These are phyloP conservation scores for Stylophora pistillata DNA, from an alignment of 64 coral and sea anemone species.

Conservation along the genomic window DNA sequence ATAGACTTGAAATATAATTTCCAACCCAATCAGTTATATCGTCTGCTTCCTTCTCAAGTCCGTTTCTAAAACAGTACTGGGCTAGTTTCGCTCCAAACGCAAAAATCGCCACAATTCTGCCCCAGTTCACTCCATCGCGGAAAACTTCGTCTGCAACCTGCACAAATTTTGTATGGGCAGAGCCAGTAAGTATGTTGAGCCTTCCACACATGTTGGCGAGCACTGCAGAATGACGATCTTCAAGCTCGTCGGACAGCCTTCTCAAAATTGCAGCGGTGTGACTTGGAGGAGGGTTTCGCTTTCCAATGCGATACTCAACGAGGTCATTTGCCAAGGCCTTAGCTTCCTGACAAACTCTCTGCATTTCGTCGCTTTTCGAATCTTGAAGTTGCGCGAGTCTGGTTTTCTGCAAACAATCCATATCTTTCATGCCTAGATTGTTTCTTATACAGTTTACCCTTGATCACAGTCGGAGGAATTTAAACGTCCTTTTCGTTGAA, in stretches of 20 bases:
- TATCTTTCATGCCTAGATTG: neutral
- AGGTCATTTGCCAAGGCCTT: slow-evolving; percentile 60
- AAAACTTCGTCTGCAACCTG: slow-evolving; percentile 94
- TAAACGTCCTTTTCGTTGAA: too few species aligned
- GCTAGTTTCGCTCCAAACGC: slow-evolving; percentile 84
- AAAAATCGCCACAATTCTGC: slow-evolving; percentile 85
- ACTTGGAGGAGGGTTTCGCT: slow-evolving; percentile 25
- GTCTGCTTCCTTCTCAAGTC: slow-evolving; percentile 33
- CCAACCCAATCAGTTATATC: slow-evolving; percentile 51
- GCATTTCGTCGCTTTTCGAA: slow-evolving; percentile 7
- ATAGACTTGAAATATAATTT: slow-evolving; percentile 61
- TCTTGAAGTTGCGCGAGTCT: slow-evolving; percentile 3
- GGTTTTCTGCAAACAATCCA: slow-evolving; percentile 40
- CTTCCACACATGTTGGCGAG: slow-evolving; percentile 77
- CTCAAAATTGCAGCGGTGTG: slow-evolving; percentile 75
- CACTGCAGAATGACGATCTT: slow-evolving; percentile 62
- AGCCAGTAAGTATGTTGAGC: slow-evolving; percentile 55
- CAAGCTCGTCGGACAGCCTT: slow-evolving; percentile 77
- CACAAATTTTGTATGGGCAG: slow-evolving; percentile 81
- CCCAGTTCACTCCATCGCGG: slow-evolving; percentile 87
- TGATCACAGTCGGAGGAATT: neutral
- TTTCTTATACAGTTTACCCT: neutral
- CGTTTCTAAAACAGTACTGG: slow-evolving; percentile 47
- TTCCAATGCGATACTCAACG: slow-evolving; percentile 74
- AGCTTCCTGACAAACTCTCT: slow-evolving; percentile 34